These are phyloP conservation scores for Malthinus seriepunctatus DNA, from an alignment of 2,888 invertebrate species.

Conservation along the genomic window DNA sequence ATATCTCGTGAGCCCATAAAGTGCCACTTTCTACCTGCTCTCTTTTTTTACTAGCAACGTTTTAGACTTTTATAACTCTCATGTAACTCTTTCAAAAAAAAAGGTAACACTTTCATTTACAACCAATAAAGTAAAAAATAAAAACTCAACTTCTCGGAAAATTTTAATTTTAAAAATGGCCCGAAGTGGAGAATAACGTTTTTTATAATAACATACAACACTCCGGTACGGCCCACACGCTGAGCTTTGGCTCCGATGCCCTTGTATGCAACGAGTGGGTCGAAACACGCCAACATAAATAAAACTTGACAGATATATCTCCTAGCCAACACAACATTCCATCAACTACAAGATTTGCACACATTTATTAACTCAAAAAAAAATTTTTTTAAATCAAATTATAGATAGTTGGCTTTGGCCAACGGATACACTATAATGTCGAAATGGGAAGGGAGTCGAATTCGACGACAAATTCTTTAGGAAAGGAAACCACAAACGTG, in stretches of 20 bases:
- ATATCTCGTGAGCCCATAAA: no score
- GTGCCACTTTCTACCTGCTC: no score
- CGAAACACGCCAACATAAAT: conserved; percentile 41
- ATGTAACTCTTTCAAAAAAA: no score
- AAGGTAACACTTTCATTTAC: no score
- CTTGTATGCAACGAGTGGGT: conserved; percentile 43
- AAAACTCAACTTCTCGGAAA: no score
- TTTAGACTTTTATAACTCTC: no score
- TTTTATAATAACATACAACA: no score
- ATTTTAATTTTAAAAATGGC: no score
- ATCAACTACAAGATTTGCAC: conserved; percentile 27
- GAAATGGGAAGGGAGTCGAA: conserved; percentile 11
- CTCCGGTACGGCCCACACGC: conserved; percentile 33
- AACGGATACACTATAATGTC: conserved; percentile 31
- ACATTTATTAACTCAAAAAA: neutral
- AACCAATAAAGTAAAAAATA: no score
- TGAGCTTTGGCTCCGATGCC: conserved; percentile 37
- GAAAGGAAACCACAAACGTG: conserved; percentile 34
- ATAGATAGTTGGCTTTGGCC: conserved; percentile 19
- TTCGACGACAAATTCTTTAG: conserved; percentile 23
- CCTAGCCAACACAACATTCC: conserved; percentile 39
- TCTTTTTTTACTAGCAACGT: no score
- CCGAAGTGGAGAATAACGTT: no score
- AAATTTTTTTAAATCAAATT: conserved; percentile 6
- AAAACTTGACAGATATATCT: conserved; percentile 38